These are phyloP conservation scores for Ariolimax columbianus DNA, from an alignment of 2,888 invertebrate species.

Conservation along the genomic window DNA sequence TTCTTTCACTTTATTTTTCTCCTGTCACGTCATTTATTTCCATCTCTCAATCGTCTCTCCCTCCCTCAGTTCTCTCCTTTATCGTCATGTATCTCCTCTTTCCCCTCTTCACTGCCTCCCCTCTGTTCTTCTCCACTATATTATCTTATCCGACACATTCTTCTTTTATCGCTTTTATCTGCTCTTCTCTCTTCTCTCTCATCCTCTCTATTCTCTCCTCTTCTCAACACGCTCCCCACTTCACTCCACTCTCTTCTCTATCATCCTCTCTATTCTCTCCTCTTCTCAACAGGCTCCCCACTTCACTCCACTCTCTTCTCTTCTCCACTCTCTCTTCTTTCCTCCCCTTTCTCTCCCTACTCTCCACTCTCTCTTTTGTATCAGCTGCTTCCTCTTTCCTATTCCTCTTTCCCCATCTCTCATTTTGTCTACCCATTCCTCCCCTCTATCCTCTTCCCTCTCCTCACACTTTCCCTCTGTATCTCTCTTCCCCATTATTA, in stretches of 20 bases:
- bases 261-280: conserved; percentile 3
- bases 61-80: background rate
- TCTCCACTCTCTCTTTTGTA: background rate
- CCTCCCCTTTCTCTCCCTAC: background rate
- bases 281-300: background rate
- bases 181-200: background rate
- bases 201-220: no score
- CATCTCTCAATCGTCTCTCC: background rate
- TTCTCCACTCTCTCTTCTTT: background rate
- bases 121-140: no score
- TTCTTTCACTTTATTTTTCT: background rate
- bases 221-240: no score
- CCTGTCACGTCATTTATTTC: no score
- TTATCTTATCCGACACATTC: no score
- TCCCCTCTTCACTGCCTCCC: background rate
- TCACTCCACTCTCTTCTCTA: background rate
- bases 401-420: background rate
- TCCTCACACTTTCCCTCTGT: no score
- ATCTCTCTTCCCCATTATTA: background rate
- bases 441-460: no score
- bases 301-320: background rate
- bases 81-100: background rate
- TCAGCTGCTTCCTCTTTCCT: background rate
- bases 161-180: background rate
- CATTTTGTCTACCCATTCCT: background rate